Base-by-base conservation (phyloP, 1,140 invertebrate species). In the Camponotus vicinus region DNA sequence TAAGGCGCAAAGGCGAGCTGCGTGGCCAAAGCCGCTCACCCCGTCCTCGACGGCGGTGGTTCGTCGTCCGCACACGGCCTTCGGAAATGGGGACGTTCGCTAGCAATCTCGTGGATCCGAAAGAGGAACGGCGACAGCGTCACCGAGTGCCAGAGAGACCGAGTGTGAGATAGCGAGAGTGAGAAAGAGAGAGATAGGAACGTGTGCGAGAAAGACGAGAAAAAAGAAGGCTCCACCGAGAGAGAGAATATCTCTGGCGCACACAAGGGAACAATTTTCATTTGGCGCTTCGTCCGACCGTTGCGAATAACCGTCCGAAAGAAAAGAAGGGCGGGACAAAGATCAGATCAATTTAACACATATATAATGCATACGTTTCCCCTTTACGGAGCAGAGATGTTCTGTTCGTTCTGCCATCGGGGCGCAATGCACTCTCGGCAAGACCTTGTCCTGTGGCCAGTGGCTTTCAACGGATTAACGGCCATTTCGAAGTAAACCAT, bases 31-130 rank as follows among this genome's bases (percentile, higher is more conserved):
- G 93, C 91, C 92, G 91, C 92, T 94, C 92, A 94, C 93, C 94
- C 94, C 93, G 93, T 94, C 93, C 93, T 94, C 92, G 90, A 77
- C 85, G 80, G 67, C 92, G 93, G 92, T 93, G 92, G 94, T 95
- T 95, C 94, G 93, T 93, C 93, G 94, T 92, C 93, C 94, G 92
- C 90, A 57, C 90, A 89, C 91, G 91, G 93, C 94, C 94, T 95
- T 95, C 94, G 90, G 88, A 94, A 95, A 90, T 91, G 89, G 90
- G 90, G 87, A 71, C 90, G 90, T 91, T 90, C 87, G 87, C 85
- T 91, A 88, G 84, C 89, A 83, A 70, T 86, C 76, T 84, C 86
- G 83, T 78, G 71, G 75, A 86, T 79, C 52, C 84, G 85, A 57
- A 89, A 77, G 73, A 73, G 69, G 73, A 34, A 73, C 71, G 75